phyloP scores from a whole-genome alignment of 2,888 invertebrate species.

The Agrypnus murinus region DNA sequence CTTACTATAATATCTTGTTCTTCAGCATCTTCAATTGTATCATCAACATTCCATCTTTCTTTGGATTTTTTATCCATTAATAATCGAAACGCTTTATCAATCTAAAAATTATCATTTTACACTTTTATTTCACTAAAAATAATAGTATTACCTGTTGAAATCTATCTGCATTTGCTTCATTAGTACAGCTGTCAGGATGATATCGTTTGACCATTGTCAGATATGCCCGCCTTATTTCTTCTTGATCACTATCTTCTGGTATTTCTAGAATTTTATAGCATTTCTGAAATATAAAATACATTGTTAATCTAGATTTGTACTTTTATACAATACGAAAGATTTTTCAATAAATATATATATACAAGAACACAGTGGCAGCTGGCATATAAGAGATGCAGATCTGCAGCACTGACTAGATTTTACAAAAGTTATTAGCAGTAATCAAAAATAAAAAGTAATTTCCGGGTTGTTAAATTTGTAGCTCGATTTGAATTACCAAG shows the following conservation, averaged over 20 bases:
- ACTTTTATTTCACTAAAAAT: slow-evolving; percentile 8
- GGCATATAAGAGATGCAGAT: too few relatives aligned
- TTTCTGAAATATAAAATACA: slow-evolving; percentile 73
- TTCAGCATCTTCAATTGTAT: slow-evolving; percentile 69
- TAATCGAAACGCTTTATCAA: slow-evolving; percentile 84
- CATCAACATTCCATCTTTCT: slow-evolving; percentile 74
- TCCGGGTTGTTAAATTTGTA: too few relatives aligned
- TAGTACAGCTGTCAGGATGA: slow-evolving; percentile 88
- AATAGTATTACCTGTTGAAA: slow-evolving; percentile 78
- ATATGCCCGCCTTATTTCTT: slow-evolving; percentile 82
- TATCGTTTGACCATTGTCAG: slow-evolving; percentile 84
- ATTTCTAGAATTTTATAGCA: slow-evolving; percentile 81
- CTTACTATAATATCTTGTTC: slow-evolving; percentile 79
- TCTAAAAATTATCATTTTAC: slow-evolving; percentile 66
- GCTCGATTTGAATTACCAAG: too few relatives aligned
- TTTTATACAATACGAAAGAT: too few relatives aligned
- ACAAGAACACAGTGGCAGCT: too few relatives aligned
- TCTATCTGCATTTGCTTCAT: slow-evolving; percentile 81
- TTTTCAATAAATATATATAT: too few relatives aligned
- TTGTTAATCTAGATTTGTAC: too few relatives aligned
- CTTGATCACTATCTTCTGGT: slow-evolving; percentile 80
- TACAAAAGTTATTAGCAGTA: too few relatives aligned
- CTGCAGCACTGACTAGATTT: too few relatives aligned
- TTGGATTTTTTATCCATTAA: slow-evolving; percentile 80
- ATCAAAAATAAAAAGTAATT: too few relatives aligned